These are phyloP conservation scores for Kryptolebias marmoratus DNA, from an alignment of 2,113 vertebrate genomes.

Conservation along the genomic window DNA sequence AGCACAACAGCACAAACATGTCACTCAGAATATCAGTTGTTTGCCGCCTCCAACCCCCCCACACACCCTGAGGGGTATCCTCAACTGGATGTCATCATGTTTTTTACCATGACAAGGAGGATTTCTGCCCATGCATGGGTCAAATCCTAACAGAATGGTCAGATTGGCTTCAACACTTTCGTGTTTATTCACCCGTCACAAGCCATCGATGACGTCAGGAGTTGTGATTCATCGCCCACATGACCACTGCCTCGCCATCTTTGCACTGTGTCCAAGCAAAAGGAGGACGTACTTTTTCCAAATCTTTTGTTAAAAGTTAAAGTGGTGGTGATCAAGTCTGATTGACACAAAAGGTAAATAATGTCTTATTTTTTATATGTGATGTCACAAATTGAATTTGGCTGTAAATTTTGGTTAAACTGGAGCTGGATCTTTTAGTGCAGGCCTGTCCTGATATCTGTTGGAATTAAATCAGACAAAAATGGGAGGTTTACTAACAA, in stretches of 20 bases:
- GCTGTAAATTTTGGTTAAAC: slow-evolving; percentile 2
- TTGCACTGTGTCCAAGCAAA: slow-evolving; percentile 62
- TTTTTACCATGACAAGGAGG: slow-evolving; percentile 34
- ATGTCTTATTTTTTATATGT: slow-evolving; percentile 24
- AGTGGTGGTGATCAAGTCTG: slow-evolving; percentile 80
- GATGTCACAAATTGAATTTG: not conserved
- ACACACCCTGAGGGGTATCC: slow-evolving; percentile 67
- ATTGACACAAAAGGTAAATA: slow-evolving; percentile 69
- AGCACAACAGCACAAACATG: slow-evolving; percentile 22
- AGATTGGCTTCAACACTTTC: slow-evolving; percentile 57
- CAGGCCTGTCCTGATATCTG: not conserved
- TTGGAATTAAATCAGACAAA: too few relatives aligned
- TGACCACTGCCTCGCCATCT: slow-evolving; percentile 72
- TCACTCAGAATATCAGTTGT: slow-evolving; percentile 41
- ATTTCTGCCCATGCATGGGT: not conserved
- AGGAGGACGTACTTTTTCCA: slow-evolving; percentile 73
- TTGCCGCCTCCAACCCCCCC: slow-evolving; percentile 20
- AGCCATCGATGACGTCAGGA: slow-evolving; percentile 73
- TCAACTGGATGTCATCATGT: slow-evolving; percentile 68
- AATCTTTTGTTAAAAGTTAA: slow-evolving; percentile 78
- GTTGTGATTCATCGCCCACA: slow-evolving; percentile 72
- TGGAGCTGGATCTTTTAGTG: not conserved
- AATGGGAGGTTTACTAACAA: too few relatives aligned
- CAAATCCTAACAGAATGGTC: slow-evolving; percentile 35
- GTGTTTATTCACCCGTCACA: slow-evolving; percentile 70